These are phyloP conservation scores for Idris sp. DNA, from an alignment of 1,140 invertebrate genomes.

Conservation along the genomic window DNA sequence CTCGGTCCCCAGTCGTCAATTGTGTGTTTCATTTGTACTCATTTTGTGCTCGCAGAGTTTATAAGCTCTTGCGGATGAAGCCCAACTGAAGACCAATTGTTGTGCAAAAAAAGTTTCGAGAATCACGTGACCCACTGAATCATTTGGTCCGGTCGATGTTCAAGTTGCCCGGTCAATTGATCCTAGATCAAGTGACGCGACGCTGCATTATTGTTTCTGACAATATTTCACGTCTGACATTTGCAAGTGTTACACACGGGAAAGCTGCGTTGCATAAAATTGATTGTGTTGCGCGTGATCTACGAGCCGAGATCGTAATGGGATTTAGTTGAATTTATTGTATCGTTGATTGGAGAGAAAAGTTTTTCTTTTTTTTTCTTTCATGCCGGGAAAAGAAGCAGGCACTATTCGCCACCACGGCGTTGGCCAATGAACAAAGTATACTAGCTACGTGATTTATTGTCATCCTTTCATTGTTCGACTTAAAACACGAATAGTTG, in stretches of 20 bases:
- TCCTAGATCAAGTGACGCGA: slow-evolving; percentile 39
- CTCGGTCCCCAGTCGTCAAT: slow-evolving; percentile 47
- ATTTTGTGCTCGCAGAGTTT: slow-evolving; percentile 15
- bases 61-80: slow-evolving; percentile 26
- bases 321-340: slow-evolving; percentile 39
- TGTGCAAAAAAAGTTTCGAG: too few relatives aligned
- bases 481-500: too few relatives aligned
- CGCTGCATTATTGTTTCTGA: slow-evolving; percentile 40
- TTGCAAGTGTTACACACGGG: slow-evolving; percentile 52
- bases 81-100: slow-evolving; percentile 36
- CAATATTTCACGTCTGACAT: slow-evolving; percentile 45
- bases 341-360: slow-evolving; percentile 28
- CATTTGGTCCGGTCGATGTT: slow-evolving; percentile 5
- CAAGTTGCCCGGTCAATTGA: slow-evolving; percentile 34
- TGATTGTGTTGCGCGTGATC: slow-evolving; percentile 54
- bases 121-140: slow-evolving; percentile 21
- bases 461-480: background rate
- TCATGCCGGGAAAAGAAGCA: too few relatives aligned
- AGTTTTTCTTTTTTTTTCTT: too few relatives aligned
- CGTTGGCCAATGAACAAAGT: too few relatives aligned
- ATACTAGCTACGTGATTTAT: slow-evolving; percentile 13
- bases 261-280: slow-evolving; percentile 56
- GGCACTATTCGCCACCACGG: too few relatives aligned
- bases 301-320: slow-evolving; percentile 42
- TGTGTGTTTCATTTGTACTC: slow-evolving; percentile 60